phyloP scores from a whole-genome alignment of 2,113 vertebrate species.

The Columba janthina region DNA sequence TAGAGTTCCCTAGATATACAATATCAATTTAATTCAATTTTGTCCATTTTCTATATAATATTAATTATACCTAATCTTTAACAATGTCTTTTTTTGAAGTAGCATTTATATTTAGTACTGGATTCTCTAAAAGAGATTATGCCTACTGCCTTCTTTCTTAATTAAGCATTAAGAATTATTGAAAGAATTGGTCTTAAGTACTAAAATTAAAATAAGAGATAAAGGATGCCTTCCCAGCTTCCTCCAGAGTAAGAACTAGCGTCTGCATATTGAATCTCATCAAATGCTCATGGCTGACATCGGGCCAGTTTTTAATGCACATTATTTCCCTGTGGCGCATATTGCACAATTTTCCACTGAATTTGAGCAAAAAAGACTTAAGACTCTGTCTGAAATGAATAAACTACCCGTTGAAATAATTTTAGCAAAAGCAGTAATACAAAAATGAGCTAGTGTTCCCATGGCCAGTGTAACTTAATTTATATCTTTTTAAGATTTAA shows the following conservation, averaged over 20 bases:
- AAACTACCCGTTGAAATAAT: neutral
- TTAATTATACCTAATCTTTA: neutral
- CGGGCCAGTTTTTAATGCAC: neutral
- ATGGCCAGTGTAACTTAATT: neutral
- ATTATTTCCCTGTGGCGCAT: neutral
- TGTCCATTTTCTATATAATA: neutral
- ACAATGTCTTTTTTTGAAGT: neutral
- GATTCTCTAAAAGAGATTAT: neutral
- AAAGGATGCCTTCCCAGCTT: neutral
- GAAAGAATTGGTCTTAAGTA: neutral
- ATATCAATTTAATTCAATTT: neutral
- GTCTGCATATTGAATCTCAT: neutral
- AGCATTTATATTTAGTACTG: neutral
- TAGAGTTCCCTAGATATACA: neutral
- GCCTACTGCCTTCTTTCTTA: neutral
- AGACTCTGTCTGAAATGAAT: neutral
- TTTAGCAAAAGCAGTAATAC: neutral
- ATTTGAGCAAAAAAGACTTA: neutral
- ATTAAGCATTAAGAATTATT: neutral
- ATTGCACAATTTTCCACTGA: neutral
- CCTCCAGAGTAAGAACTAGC: neutral
- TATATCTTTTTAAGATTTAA: neutral
- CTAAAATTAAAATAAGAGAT: neutral
- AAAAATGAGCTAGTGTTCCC: neutral
- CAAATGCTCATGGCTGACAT: neutral